Evolutionary conservation across 2,888 invertebrate species (phyloP), one percentile per base, ranked within the genome.

Genomic region (Ophonus ardosiacus): DNA sequence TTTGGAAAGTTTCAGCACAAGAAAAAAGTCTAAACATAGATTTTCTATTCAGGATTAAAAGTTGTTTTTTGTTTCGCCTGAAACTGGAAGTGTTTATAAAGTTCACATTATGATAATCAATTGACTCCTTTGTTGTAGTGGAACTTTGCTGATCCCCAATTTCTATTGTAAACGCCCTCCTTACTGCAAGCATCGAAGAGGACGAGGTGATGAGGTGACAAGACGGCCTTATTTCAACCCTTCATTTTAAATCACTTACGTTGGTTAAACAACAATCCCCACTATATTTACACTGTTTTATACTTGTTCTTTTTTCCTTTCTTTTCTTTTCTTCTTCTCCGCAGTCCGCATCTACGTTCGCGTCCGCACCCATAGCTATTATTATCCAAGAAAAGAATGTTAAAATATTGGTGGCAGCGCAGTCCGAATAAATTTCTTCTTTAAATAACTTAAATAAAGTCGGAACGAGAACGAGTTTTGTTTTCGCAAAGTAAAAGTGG

Each of bases 61-160:
- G 80, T 80, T 80, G 80, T 80, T 80, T 80, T 80, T 80, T 59
- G 59, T 80, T 80, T 61, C 61, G 80, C 71, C 71, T 57, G 78
- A 78, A 78, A 80, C 80, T 59, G 61, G 80, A 80, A 80, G 59
- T 80, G 80, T 80, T 80, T 61, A 80, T 80, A 80, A 80, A 80
- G 80, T 80, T 80, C 80, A 80, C 80, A 61, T 80, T 80, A 80
- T 80, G 80, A 80, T 80, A 80, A 80, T 80, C 80, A 80, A 80
- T 80, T 80, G 80, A 80, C 80, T 80, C 61, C 80, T 80, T 80
- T 80, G 80, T 80, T 61, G 80, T 80, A 61, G 80, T 80, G 56
- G 61, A 80, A 80, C 80, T 80, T 80, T 80, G 59, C 80, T 80
- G 80, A 80, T 80, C 80, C 80, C 61, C 80, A 80, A 78, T 80